Conservation (phyloP, 2,797 vertebrate genomes). For the Menidia menidia region DNA sequence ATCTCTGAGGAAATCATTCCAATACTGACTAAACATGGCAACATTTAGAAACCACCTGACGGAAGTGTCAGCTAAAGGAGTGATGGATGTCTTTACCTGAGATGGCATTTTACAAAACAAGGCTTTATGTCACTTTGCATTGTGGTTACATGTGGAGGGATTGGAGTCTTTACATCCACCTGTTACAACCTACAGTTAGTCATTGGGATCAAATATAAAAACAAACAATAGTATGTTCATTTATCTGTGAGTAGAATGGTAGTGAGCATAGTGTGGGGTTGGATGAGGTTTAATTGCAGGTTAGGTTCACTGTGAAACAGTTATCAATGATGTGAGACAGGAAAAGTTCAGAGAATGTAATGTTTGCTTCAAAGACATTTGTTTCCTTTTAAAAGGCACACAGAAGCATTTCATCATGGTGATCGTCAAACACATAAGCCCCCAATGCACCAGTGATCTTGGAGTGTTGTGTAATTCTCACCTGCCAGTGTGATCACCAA, state of each 20-base stretch:
- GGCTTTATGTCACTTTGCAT: not conserved
- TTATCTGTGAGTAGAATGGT: not conserved
- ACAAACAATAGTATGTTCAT: not conserved
- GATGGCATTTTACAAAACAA: not conserved
- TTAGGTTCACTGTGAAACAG: not conserved
- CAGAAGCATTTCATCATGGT: not conserved
- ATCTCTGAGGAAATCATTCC: not conserved
- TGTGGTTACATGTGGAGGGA: not conserved
- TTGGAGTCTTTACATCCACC: not conserved
- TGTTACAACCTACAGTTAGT: not conserved
- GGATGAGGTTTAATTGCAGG: constrained; percentile 6
- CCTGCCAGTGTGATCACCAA: not conserved
- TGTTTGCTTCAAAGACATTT: not conserved
- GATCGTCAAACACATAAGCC: not conserved
- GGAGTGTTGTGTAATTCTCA: not conserved
- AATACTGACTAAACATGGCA: not conserved
- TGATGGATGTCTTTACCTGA: not conserved
- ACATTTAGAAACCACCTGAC: not conserved
- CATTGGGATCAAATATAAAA: no score
- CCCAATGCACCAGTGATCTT: not conserved
- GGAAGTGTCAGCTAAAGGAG: not conserved
- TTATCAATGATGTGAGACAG: no score
- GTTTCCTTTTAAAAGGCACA: no score
- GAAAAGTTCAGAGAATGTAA: no score
- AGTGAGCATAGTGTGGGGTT: not conserved